These are phyloP conservation scores for Buphagus erythrorhynchus DNA, from an alignment of 2,797 vertebrate genomes.

Conservation along the genomic window DNA sequence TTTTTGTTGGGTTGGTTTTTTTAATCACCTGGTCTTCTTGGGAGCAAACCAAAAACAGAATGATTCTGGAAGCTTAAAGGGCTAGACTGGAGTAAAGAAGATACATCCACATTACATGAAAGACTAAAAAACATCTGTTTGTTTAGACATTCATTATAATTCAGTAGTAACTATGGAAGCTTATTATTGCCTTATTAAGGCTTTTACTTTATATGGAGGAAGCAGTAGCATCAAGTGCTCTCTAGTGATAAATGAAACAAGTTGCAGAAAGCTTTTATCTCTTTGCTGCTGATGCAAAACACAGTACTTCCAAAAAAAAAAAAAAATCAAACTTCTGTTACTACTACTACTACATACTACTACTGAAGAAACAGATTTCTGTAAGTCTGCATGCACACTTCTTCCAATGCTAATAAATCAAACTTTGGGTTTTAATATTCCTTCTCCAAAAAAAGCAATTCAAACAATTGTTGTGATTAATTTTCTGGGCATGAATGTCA, in stretches of 20 bases:
- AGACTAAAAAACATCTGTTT: conserved; percentile 49
- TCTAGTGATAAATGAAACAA: conserved; percentile 58
- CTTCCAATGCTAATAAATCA: conserved; percentile 37
- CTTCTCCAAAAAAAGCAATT: conserved; percentile 31
- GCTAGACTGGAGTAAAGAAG: background rate
- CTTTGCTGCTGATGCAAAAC: conserved; percentile 59
- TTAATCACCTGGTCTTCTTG: conserved; percentile 6
- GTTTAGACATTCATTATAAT: conserved; percentile 42
- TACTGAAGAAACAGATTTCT: background rate
- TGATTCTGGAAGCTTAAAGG: conserved; percentile 23
- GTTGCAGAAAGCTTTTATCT: conserved; percentile 61
- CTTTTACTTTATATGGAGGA: conserved; percentile 54
- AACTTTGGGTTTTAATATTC: conserved; percentile 21
- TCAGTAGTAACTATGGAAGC: conserved; percentile 29
- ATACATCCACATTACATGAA: conserved; percentile 11
- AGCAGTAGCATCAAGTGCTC: conserved; percentile 46
- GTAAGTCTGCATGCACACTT: conserved; percentile 24
- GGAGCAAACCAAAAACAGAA: conserved; percentile 30
- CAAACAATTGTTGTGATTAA: conserved; percentile 82
- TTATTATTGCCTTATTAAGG: conserved; percentile 62
- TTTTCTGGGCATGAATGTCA: conserved; percentile 89
- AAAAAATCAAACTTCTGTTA: background rate
- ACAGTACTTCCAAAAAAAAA: background rate
- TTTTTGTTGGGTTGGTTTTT: background rate
- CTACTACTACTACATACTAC: background rate